Evolutionary conservation across 2,113 vertebrate genomes (phyloP).

Genomic region (Phasianus colchicus): DNA sequence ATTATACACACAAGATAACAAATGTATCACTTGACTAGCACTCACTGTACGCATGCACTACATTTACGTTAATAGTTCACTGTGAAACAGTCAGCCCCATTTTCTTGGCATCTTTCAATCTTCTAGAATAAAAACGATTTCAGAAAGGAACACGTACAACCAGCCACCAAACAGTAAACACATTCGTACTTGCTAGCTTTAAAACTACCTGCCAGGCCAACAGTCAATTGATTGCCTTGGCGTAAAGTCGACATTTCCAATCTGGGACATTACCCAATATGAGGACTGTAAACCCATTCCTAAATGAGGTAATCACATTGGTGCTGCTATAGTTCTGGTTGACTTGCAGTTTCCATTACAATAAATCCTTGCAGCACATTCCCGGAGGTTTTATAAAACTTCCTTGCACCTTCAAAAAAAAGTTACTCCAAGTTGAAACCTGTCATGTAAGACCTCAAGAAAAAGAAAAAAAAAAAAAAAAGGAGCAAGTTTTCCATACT

Average conservation of each 20-base stretch:
- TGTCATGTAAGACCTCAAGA: neutral
- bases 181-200: constrained; percentile 1
- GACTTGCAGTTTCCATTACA: constrained; percentile 63
- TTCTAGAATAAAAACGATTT: neutral
- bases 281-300: constrained; percentile 33
- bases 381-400: constrained; percentile 26
- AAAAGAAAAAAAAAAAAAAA: neutral
- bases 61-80: neutral
- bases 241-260: constrained; percentile 14
- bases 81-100: neutral
- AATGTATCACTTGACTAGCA: neutral
- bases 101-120: neutral
- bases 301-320: constrained; percentile 44
- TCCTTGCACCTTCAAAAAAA: neutral
- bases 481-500: neutral
- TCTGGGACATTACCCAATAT: neutral
- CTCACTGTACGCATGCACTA: accelerated
- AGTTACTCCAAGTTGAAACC: neutral
- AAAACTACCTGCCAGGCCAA: constrained; percentile 40
- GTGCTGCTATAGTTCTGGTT: constrained; percentile 46
- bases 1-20: neutral
- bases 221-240: constrained; percentile 63
- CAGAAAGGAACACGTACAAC: neutral
- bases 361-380: constrained; percentile 32
- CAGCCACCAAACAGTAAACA: neutral